Percentiles rank a stretch among this genome's conserved stretches.
Evolutionary conservation across 2,113 vertebrate species (phyloP).

Genomic region (Channa argus): DNA sequence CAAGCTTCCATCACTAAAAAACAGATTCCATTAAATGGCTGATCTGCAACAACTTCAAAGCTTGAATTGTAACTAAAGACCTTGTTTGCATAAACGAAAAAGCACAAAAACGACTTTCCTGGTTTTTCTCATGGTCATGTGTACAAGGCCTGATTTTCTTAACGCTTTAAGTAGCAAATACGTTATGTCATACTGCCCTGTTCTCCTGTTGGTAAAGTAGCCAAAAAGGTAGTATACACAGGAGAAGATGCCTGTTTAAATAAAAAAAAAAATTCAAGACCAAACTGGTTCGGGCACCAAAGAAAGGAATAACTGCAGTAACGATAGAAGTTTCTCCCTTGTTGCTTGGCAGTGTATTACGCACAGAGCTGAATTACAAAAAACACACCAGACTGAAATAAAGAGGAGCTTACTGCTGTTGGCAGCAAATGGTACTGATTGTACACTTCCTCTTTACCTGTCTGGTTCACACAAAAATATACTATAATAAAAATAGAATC

Average conservation of each 20-base stretch:
- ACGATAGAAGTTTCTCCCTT: constrained; percentile 73
- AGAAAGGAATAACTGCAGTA: constrained; percentile 56
- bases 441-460: constrained; percentile 72
- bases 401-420: constrained; percentile 63
- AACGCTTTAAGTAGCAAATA: constrained; percentile 18
- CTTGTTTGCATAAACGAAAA: not conserved
- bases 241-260: constrained; percentile 23
- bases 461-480: constrained; percentile 81
- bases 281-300: constrained; percentile 68
- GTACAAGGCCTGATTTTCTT: constrained; percentile 48
- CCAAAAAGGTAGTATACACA: constrained; percentile 25
- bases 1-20: too few relatives aligned
- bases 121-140: constrained; percentile 17
- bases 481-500: constrained; percentile 83
- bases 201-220: constrained; percentile 36
- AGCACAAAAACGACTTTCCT: constrained; percentile 4
- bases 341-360: constrained; percentile 86
- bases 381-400: constrained; percentile 73
- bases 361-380: constrained; percentile 82
- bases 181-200: constrained; percentile 34
- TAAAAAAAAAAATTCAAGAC: constrained; percentile 51
- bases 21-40: not conserved
- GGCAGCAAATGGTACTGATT: constrained; percentile 61
- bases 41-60: not conserved
- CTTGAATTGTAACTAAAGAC: not conserved